These are phyloP conservation scores for Leucoraja ocellata DNA, from an alignment of 2,797 vertebrate species.

Conservation along the genomic window DNA sequence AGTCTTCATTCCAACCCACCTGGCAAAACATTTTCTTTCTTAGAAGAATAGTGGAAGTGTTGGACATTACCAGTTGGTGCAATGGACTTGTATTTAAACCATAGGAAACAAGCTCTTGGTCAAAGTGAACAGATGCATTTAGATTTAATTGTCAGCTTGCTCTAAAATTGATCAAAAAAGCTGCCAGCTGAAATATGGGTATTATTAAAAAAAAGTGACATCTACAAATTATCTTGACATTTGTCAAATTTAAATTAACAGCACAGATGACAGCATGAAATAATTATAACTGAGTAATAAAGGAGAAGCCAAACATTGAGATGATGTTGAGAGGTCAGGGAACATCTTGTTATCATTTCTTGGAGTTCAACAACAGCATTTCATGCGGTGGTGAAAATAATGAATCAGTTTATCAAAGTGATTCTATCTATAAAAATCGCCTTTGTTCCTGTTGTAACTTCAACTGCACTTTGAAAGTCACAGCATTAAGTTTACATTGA, in stretches of 20 bases:
- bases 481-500: not conserved
- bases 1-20: not conserved
- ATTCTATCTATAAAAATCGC: not conserved
- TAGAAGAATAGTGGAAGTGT: not conserved
- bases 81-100: not conserved
- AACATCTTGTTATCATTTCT: not conserved
- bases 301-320: not conserved
- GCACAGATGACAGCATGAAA: not conserved
- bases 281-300: slow-evolving; percentile 10
- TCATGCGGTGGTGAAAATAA: not conserved
- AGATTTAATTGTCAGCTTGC: not conserved
- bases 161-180: slow-evolving; percentile 50
- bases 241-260: slow-evolving; percentile 48
- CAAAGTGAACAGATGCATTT: not conserved
- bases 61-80: not conserved
- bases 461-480: not conserved
- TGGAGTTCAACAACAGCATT: not conserved
- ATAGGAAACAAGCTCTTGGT: not conserved
- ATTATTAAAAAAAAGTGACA: slow-evolving; percentile 53
- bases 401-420: not conserved
- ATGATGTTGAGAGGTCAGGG: not conserved
- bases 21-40: not conserved
- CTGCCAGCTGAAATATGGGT: slow-evolving; percentile 55
- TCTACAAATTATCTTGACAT: slow-evolving; percentile 62
- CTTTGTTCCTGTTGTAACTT: not conserved